Base-by-base conservation (phyloP, 2,113 vertebrate species). In the Xiphophorus hellerii region DNA sequence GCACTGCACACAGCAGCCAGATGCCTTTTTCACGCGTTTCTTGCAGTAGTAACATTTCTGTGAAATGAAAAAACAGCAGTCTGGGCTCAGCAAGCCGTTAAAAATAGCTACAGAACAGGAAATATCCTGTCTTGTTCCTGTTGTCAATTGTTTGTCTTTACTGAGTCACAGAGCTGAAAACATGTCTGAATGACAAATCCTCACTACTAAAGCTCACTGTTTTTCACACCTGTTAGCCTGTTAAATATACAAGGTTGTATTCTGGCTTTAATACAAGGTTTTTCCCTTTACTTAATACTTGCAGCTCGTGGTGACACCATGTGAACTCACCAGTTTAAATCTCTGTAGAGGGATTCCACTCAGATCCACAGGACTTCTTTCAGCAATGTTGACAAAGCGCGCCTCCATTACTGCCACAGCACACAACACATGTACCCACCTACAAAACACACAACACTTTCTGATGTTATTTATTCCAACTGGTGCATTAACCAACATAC, bases 1-100 rank as follows among this genome's bases (percentile, higher is more conserved):
- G 70, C 97, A 99, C 90, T 99, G 98, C 48, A 99, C 96, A 10
- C 98, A 99, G 89, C 97, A 99, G 76, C 97, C 98, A 0, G 95
- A 95, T 0, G 94, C 92, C 93, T 97, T 97, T 95, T 98, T 99
- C 92, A 98, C 96, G 72, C 97, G 89, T 83, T 98, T 97, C 91
- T 97, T 99, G 89, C 98, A 99, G 87, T 98, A 99, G 89, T 97
- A 95, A 77, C 98, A 99, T 92, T 98, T 99, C 98, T 99, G 89
- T 63, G 29, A 22, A 65, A 66, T 10, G 4, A 27, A 76, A 75
- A 76, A 42, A 74, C 20, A 69, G 27, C 17, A 1, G 25, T 3
- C 51, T 48, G 12, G 8, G n/a, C 9, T 71, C 12, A 62, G 3
- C 2, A 73, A 54, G 54, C 11, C 30, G 28, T 17, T 71, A 11